Evolutionary conservation across 2,888 invertebrate species (phyloP).

Genomic region (Eilema sororculum): DNA sequence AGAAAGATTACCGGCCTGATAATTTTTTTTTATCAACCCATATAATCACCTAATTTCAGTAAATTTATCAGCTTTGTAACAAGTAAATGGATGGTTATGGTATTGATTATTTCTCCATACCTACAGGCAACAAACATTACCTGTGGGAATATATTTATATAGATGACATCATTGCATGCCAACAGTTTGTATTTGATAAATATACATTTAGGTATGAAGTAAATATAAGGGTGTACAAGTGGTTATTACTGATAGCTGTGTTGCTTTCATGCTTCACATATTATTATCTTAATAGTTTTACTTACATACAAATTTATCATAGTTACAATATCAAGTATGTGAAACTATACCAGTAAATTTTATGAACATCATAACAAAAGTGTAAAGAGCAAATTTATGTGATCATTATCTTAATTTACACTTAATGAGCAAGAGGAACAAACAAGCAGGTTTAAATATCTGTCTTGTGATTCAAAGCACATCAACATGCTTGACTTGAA

Average conservation of each 20-base stretch:
- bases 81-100: background rate
- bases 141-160: constrained; percentile 54
- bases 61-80: background rate
- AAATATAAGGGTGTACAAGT: background rate
- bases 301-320: background rate
- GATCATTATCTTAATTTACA: constrained; percentile 9
- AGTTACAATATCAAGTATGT: background rate
- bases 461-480: constrained; percentile 63
- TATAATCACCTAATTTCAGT: background rate
- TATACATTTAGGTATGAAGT: background rate
- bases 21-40: background rate
- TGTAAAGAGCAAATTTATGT: background rate
- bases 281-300: background rate
- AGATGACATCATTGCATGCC: constrained; percentile 58
- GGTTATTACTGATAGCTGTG: constrained; percentile 44
- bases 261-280: constrained; percentile 26
- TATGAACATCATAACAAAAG: background rate
- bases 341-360: background rate
- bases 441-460: constrained; percentile 61
- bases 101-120: background rate
- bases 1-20: background rate
- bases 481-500: constrained; percentile 58
- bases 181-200: constrained; percentile 12
- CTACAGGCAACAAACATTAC: constrained; percentile 14
- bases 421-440: constrained; percentile 36